Percentiles rank a stretch among this genome's conserved stretches.
phyloP scores from a whole-genome alignment of 2,888 invertebrate genomes.

The Acrocyrtus sp. region DNA sequence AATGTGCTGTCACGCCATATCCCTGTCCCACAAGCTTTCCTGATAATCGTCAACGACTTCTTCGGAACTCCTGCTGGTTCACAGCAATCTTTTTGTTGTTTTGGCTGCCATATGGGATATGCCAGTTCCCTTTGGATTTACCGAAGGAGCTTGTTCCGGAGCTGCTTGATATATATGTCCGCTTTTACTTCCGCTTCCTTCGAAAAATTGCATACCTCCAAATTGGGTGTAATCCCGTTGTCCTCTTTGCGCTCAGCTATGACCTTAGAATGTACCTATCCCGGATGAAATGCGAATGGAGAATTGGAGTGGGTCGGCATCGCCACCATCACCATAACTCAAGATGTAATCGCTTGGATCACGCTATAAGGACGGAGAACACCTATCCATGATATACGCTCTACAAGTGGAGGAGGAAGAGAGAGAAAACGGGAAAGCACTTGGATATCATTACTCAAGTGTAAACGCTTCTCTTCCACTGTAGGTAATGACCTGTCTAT shows the following conservation, averaged over 20 bases:
- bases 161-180: slow-evolving; percentile 37
- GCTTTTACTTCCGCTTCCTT: slow-evolving; percentile 46
- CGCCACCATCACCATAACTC: background rate
- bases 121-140: slow-evolving; percentile 52
- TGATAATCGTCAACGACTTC: slow-evolving; percentile 49
- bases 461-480: no score
- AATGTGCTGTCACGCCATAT: background rate
- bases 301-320: background rate
- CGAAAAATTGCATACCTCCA: slow-evolving; percentile 42
- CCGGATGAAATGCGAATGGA: slow-evolving; percentile 18
- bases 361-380: background rate
- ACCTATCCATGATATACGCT: background rate
- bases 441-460: no score
- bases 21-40: slow-evolving; percentile 1
- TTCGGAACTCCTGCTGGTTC: slow-evolving; percentile 56
- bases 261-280: slow-evolving; percentile 41
- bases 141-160: slow-evolving; percentile 53
- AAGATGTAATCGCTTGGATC: no score
- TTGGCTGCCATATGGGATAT: slow-evolving; percentile 58
- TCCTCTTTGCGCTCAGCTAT: slow-evolving; percentile 50
- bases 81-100: slow-evolving; percentile 47
- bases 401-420: no score
- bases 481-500: no score
- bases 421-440: no score
- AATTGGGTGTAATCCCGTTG: slow-evolving; percentile 51